A percentile compares a stretch with the other conserved stretches of the same genome.
Conservation (phyloP, 2,797 vertebrate genomes). For the Thaleichthys pacificus region DNA sequence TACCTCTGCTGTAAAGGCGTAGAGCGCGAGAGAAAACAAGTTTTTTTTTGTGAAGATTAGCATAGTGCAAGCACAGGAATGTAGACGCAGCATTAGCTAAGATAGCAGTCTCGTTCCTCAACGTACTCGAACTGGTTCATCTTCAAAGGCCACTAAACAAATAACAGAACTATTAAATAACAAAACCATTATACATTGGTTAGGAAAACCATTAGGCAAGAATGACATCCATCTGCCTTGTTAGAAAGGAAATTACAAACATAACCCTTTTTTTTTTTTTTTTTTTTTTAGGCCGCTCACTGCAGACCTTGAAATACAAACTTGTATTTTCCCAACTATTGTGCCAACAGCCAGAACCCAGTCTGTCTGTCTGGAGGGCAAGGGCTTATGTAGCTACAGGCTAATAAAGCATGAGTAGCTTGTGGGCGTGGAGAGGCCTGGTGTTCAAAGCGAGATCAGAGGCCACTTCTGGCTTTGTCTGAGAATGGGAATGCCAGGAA, state of each 20-base stretch:
- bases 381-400: slow-evolving; percentile 63
- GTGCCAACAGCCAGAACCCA: slow-evolving; percentile 24
- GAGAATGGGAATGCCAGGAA: slow-evolving; percentile 70
- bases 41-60: neutral
- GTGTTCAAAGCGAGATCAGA: slow-evolving; percentile 67
- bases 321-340: neutral
- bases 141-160: neutral
- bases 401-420: slow-evolving; percentile 68
- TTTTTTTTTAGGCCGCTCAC: no score
- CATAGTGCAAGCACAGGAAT: neutral
- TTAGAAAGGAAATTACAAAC: no score
- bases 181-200: no score
- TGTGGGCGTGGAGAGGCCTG: slow-evolving; percentile 53
- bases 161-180: no score
- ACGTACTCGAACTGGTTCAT: neutral
- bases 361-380: slow-evolving; percentile 39
- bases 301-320: neutral
- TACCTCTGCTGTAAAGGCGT: slow-evolving; percentile 35
- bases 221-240: no score
- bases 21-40: slow-evolving; percentile 10
- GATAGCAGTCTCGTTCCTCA: neutral
- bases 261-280: no score
- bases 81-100: neutral
- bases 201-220: no score
- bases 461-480: slow-evolving; percentile 71